Base-by-base conservation (phyloP, 1,140 invertebrate genomes). In the Brachionus koreanus region DNA sequence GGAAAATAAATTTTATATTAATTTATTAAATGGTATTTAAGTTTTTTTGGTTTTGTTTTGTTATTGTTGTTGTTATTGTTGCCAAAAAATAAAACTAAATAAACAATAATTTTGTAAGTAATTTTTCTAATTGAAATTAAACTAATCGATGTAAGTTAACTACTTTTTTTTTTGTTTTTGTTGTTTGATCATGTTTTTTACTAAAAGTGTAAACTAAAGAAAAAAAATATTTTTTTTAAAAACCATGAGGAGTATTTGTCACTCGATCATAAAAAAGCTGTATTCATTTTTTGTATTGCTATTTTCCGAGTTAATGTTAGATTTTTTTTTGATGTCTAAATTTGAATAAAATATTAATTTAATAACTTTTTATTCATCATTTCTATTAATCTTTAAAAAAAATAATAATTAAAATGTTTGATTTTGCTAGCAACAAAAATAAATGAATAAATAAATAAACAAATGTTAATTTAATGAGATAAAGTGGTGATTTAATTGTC, bases 1-100 rank as follows among this genome's bases (percentile, higher is more conserved):
- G 35, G 65, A 69, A 69, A 69, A 69, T 69, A 19, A 39, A 39
- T 69, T 69, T 69, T 69, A 16, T 37, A 69, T 19, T 39, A 69
- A 69, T 69, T 69, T 69, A 39, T 33, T 65, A 33, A 37, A 33
- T 37, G 33, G 63, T 29, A 35, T 65, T 65, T 29, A 65, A 33
- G 25, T 69, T 69, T 69, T 69, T 69, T 69, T n/a, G n/a, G n/a
- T n/a, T n/a, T n/a, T n/a, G n/a, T n/a, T n/a, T n/a, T n/a, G n/a
- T n/a, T n/a, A n/a, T n/a, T n/a, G n/a, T 33, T 69, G 33, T 10
- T 19, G n/a, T 57, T 16, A 5, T 12, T 12, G n/a, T 5, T 46
- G 10, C n/a, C 63, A 29, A 33, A 65, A 57, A 57, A 57, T 19
- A 57, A 57, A 10, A 42, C 1, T 19, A 57, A 7, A 57, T 57